A percentile compares a stretch with the other conserved stretches of the same genome.
Evolutionary conservation across 1,140 invertebrate genomes (phyloP).

Genomic region (Achatina immaculata): DNA sequence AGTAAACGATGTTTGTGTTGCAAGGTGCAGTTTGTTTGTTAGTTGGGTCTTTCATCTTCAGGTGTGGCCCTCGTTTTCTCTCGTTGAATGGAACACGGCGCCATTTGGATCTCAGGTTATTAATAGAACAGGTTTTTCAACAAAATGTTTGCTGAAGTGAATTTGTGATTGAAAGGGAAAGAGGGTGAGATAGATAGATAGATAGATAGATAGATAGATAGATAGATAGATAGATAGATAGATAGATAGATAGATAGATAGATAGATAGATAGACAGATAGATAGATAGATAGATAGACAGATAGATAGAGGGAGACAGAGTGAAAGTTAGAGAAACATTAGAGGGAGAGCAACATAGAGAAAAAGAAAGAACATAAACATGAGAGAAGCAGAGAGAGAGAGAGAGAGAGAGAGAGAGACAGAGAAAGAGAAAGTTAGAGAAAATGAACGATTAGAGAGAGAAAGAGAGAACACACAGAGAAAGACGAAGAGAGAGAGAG

Average conservation of each 20-base stretch:
- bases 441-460: background rate
- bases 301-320: no score
- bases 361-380: background rate
- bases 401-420: no score
- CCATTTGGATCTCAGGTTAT: background rate
- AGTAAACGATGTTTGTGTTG: background rate
- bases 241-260: background rate
- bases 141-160: no score
- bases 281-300: no score
- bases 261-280: no score
- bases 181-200: no score
- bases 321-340: background rate
- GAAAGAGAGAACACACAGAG: background rate
- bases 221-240: background rate
- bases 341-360: background rate
- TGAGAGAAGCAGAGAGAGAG: no score
- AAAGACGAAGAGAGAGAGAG: constrained; percentile 5
- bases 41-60: background rate
- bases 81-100: background rate
- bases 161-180: background rate
- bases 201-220: background rate
- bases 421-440: no score
- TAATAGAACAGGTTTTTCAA: background rate
- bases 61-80: no score
- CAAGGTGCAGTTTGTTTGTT: background rate